Evolutionary conservation across 2,888 invertebrate genomes (phyloP).

Genomic region (Urechis unicinctus): DNA sequence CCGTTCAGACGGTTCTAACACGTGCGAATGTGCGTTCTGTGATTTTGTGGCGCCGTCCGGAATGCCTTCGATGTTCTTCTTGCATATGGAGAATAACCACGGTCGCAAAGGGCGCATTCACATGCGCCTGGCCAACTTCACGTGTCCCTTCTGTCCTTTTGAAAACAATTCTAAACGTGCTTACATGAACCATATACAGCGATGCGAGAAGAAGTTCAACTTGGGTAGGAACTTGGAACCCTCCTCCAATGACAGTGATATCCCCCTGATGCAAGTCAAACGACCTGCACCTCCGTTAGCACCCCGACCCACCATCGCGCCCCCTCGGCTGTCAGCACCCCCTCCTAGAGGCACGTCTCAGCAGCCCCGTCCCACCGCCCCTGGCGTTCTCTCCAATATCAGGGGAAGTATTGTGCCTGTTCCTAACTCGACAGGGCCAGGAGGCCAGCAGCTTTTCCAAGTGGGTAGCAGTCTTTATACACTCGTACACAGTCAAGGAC

Average conservation of each 20-base stretch:
- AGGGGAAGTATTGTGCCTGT: too few relatives aligned
- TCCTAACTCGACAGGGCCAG: neutral
- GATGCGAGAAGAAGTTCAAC: conserved; percentile 83
- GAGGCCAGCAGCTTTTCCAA: conserved; percentile 5
- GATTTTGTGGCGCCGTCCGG: conserved; percentile 71
- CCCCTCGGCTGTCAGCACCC: neutral
- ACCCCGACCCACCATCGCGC: neutral
- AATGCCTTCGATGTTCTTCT: conserved; percentile 58
- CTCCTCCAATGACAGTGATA: conserved; percentile 19
- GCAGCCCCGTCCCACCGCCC: neutral
- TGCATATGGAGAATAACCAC: conserved; percentile 87
- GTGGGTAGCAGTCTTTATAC: conserved; percentile 9
- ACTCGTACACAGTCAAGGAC: conserved; percentile 5
- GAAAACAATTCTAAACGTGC: conserved; percentile 86
- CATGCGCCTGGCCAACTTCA: conserved; percentile 67
- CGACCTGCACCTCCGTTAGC: neutral
- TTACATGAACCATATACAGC: conserved; percentile 76
- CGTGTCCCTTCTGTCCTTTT: conserved; percentile 70
- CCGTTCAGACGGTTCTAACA: conserved; percentile 47
- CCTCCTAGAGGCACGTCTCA: neutral
- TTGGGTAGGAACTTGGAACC: conserved; percentile 78
- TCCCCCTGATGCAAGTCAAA: conserved; percentile 12
- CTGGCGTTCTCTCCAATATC: neutral
- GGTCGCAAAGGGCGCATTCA: conserved; percentile 76
- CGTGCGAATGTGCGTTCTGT: conserved; percentile 69